Percentiles rank a stretch among this genome's conserved stretches.
These are phyloP conservation scores for Tragelaphus imberbis DNA, from an alignment of 2,113 vertebrate species.

Conservation along the genomic window DNA sequence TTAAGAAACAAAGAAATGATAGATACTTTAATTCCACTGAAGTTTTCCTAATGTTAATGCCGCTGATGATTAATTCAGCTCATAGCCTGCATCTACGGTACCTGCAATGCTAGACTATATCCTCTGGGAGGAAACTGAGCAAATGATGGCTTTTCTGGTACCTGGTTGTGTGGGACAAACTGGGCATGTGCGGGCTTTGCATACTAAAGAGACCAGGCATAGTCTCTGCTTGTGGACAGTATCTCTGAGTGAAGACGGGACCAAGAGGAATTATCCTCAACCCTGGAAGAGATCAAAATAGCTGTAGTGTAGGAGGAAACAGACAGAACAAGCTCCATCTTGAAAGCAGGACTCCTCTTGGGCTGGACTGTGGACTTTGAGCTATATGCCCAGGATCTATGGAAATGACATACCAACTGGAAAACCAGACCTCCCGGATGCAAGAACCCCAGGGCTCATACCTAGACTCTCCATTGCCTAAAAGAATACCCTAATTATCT, in stretches of 20 bases:
- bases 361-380: neutral
- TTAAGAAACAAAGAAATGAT: neutral
- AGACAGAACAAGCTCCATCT: neutral
- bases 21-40: neutral
- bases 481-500: no score
- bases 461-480: no score
- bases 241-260: neutral
- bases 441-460: no score
- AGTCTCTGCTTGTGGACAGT: neutral
- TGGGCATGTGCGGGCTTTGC: neutral
- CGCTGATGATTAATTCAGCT: neutral
- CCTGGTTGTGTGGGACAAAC: neutral
- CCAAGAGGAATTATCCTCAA: neutral
- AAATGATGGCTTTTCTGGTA: neutral
- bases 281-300: neutral
- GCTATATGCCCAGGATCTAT: no score
- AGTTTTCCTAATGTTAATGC: neutral
- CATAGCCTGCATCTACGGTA: neutral
- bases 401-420: no score
- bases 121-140: neutral
- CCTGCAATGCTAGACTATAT: neutral
- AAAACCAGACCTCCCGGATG: no score
- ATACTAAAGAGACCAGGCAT: neutral
- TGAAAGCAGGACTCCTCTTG: neutral
- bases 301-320: neutral